Evolutionary conservation across 2,113 vertebrate genomes (phyloP).

Genomic region (Zosterops lateralis): DNA sequence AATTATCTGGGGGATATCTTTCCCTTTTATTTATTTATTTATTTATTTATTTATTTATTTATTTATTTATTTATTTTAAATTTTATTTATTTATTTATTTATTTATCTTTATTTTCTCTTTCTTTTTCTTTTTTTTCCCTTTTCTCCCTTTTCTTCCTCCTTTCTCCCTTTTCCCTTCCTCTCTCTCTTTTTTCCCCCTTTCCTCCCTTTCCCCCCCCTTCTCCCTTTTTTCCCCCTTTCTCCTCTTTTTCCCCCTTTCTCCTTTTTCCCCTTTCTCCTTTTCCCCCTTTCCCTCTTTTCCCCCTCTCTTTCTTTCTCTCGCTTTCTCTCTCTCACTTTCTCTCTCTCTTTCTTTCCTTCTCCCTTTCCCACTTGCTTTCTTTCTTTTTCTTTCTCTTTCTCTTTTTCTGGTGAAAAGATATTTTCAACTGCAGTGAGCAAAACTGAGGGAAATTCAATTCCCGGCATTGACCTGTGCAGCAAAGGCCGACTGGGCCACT

Average conservation of each 20-base stretch:
- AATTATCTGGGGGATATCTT: not conserved
- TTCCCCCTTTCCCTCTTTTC: accelerated
- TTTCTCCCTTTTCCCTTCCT: accelerated
- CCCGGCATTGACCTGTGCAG: not conserved
- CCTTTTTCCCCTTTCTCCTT: accelerated
- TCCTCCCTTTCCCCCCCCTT: accelerated
- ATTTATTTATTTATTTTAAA: too few relatives aligned
- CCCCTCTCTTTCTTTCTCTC: accelerated
- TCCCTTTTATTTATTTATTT: too few relatives aligned
- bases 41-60: too few relatives aligned
- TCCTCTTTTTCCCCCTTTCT: accelerated
- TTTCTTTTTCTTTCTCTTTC: not conserved
- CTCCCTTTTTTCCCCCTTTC: too few relatives aligned
- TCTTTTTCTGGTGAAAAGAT: not conserved
- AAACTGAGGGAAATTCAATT: not conserved
- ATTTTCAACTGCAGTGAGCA: not conserved
- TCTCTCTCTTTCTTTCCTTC: too few relatives aligned
- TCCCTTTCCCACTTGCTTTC: not conserved
- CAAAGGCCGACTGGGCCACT: not conserved
- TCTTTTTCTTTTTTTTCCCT: accelerated
- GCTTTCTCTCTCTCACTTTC: too few relatives aligned
- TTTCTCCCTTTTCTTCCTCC: accelerated
- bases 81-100: too few relatives aligned
- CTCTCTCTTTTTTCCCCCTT: too few relatives aligned
- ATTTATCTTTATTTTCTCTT: too few relatives aligned